Evolutionary conservation across 2,797 vertebrate species (phyloP).

Genomic region (Orestias chungarensis): DNA sequence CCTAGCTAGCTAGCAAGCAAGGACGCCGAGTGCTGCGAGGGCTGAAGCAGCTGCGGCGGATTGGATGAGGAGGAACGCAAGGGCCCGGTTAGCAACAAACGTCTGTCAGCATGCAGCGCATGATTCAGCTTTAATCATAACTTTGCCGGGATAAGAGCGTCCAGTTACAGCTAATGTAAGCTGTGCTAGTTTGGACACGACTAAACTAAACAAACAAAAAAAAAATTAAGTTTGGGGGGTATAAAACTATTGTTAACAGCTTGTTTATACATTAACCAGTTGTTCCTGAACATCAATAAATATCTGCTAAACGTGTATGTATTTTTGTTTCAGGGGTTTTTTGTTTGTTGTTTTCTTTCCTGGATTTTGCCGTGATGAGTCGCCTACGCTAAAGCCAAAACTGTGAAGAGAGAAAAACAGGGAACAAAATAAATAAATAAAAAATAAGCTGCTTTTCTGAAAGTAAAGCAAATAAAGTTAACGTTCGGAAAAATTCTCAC

Average conservation of each 20-base stretch:
- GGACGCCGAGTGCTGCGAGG: neutral
- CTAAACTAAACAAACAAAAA: conserved; percentile 29
- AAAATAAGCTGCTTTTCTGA: neutral
- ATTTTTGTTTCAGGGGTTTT: conserved; percentile 47
- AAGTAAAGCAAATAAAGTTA: neutral
- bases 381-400: conserved; percentile 84
- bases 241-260: conserved; percentile 64
- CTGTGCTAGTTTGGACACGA: conserved; percentile 57
- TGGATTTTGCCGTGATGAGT: conserved; percentile 46
- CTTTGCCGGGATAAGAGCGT: conserved; percentile 55
- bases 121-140: conserved; percentile 49
- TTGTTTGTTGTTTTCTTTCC: too few species aligned
- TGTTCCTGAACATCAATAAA: conserved; percentile 85
- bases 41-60: conserved; percentile 19
- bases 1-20: conserved; percentile 12
- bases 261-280: conserved; percentile 78
- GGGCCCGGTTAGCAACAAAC: conserved; percentile 53
- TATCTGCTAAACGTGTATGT: conserved; percentile 78
- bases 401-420: conserved; percentile 61
- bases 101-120: conserved; percentile 69
- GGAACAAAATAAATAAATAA: neutral
- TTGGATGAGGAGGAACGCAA: conserved; percentile 61
- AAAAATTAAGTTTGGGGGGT: neutral
- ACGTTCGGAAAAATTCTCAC: conserved; percentile 64
- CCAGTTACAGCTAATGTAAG: conserved; percentile 72